Percentiles rank a stretch among this genome's conserved stretches.
Evolutionary conservation across 2,888 invertebrate genomes (phyloP).

Genomic region (Thelaira solivaga): DNA sequence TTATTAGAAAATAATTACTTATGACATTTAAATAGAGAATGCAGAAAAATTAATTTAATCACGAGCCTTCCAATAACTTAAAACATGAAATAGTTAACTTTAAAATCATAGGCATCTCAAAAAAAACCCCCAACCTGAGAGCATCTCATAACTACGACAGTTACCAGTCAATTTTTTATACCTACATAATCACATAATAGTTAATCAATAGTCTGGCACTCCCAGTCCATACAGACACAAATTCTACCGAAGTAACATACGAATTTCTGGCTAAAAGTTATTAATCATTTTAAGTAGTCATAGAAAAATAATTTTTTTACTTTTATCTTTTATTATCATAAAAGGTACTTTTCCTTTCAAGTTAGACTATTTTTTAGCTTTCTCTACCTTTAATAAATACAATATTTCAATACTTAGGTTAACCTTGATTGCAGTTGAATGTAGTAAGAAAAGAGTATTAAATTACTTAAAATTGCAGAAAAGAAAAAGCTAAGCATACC

Average conservation of each 20-base stretch:
- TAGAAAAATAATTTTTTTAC: conserved; percentile 24
- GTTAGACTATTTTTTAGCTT: background rate
- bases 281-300: conserved; percentile 61
- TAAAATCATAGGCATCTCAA: too few species aligned
- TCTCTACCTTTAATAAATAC: background rate
- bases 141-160: too few species aligned
- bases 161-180: too few species aligned
- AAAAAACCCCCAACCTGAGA: too few species aligned
- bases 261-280: conserved; percentile 36
- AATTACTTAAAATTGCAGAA: conserved; percentile 17
- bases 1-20: too few species aligned
- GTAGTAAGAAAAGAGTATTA: background rate
- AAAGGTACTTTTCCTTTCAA: background rate
- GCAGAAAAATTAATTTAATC: too few species aligned
- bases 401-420: conserved; percentile 32
- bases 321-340: background rate
- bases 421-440: conserved; percentile 31
- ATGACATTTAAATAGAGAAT: too few species aligned
- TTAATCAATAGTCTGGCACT: background rate
- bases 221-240: background rate
- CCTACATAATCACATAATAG: too few species aligned
- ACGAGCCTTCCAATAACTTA: too few species aligned
- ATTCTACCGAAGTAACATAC: background rate
- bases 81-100: too few species aligned
- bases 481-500: too few species aligned